Percentiles rank a stretch among this genome's conserved stretches.
Conservation (phyloP, 2,888 invertebrate species). For the Sarcophaga rosellei region DNA sequence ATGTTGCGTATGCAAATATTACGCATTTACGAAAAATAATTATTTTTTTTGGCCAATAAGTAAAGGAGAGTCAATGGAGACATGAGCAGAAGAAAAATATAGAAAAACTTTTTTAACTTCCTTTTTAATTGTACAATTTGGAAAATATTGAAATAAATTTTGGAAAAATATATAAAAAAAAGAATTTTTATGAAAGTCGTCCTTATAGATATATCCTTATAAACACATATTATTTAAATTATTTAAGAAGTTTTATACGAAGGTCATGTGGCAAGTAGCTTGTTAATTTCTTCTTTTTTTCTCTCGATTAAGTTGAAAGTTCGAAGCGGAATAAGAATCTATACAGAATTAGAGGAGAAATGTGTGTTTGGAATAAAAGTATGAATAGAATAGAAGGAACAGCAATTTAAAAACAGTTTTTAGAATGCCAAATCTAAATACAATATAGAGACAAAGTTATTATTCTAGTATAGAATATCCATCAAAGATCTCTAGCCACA, state of each 20-base stretch:
- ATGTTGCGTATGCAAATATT: conserved; percentile 29
- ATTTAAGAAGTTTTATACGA: background rate
- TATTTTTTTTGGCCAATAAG: background rate
- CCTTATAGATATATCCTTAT: background rate
- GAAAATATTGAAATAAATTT: conserved; percentile 9
- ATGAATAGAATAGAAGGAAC: too few species aligned
- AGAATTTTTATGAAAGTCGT: background rate
- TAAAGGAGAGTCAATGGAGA: background rate
- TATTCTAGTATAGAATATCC: too few species aligned
- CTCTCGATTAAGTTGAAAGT: background rate
- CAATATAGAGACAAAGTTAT: too few species aligned
- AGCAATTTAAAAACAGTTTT: too few species aligned
- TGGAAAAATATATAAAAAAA: background rate
- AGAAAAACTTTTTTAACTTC: conserved; percentile 24
- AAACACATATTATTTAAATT: background rate
- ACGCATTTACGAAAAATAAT: conserved; percentile 23
- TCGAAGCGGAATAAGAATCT: background rate
- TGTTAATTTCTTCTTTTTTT: background rate
- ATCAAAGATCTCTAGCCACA: too few species aligned
- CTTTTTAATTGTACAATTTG: conserved; percentile 53
- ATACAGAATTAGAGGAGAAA: too few species aligned
- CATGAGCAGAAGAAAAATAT: conserved; percentile 3
- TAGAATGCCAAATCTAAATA: too few species aligned
- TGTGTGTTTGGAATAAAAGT: too few species aligned
- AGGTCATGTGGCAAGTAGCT: background rate